phyloP scores from a whole-genome alignment of 2,113 vertebrate species.

The Eolophus roseicapilla region DNA sequence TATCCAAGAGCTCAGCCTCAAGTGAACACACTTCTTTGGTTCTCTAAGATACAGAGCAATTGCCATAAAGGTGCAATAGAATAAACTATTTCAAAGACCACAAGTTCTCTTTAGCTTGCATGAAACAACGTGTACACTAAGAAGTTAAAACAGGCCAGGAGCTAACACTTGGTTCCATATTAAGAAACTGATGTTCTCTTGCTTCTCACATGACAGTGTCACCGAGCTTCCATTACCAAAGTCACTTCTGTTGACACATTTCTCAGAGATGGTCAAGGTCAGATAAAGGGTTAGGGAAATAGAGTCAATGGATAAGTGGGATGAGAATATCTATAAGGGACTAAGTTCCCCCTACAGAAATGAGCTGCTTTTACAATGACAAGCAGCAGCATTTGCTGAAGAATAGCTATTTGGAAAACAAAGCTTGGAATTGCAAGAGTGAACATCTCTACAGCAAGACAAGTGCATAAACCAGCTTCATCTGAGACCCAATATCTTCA shows the following conservation, averaged over 20 bases:
- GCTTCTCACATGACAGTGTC: not conserved
- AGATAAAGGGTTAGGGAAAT: not conserved
- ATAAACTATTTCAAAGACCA: not conserved
- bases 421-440: not conserved
- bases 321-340: not conserved
- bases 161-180: not conserved
- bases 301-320: not conserved
- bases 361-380: not conserved
- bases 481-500: not conserved
- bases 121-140: fast-evolving
- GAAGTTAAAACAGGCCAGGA: not conserved
- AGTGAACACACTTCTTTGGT: fast-evolving
- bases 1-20: not conserved
- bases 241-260: not conserved
- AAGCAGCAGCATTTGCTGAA: not conserved
- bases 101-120: not conserved
- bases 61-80: not conserved
- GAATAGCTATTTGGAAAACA: not conserved
- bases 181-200: not conserved
- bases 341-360: not conserved
- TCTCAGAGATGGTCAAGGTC: not conserved
- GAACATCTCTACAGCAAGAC: not conserved
- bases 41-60: not conserved
- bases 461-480: not conserved
- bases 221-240: not conserved